phyloP scores from a whole-genome alignment of 2,888 invertebrate species.

The Pandemis corylana region DNA sequence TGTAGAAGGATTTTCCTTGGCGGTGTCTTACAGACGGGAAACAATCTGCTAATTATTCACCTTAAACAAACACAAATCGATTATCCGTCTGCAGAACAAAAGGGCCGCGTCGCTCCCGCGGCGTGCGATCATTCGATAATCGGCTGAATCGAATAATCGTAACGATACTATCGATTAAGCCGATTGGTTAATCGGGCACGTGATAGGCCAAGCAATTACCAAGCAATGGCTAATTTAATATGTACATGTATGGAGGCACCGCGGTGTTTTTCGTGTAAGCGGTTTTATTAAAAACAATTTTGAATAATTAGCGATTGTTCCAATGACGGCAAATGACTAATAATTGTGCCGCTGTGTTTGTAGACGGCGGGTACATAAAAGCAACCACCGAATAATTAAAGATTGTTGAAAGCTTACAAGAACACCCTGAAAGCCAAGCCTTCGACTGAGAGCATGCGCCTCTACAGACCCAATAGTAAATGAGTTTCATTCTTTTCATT shows the following conservation, averaged over 20 bases:
- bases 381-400: conserved; percentile 18
- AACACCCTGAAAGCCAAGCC: not conserved
- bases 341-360: conserved; percentile 4
- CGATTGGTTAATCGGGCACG: conserved; percentile 36
- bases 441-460: not conserved
- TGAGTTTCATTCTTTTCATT: too few species aligned
- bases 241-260: conserved; percentile 27
- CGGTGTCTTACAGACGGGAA: conserved; percentile 31
- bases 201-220: conserved; percentile 42
- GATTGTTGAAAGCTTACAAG: conserved; percentile 14
- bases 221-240: conserved; percentile 28
- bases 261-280: conserved; percentile 23
- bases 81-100: conserved; percentile 24
- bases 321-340: conserved; percentile 11
- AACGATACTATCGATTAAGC: conserved; percentile 39
- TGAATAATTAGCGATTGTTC: conserved; percentile 27
- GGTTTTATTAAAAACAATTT: conserved; percentile 35
- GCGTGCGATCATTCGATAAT: conserved; percentile 33
- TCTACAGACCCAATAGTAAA: not conserved
- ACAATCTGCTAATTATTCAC: conserved; percentile 26
- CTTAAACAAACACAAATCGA: conserved; percentile 37
- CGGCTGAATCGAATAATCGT: conserved; percentile 14
- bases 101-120: conserved; percentile 25
- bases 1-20: not conserved
- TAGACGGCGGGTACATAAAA: conserved; percentile 9